Evolutionary conservation across 2,113 vertebrate species (phyloP).

Genomic region (Sarotherodon lohbergeri): DNA sequence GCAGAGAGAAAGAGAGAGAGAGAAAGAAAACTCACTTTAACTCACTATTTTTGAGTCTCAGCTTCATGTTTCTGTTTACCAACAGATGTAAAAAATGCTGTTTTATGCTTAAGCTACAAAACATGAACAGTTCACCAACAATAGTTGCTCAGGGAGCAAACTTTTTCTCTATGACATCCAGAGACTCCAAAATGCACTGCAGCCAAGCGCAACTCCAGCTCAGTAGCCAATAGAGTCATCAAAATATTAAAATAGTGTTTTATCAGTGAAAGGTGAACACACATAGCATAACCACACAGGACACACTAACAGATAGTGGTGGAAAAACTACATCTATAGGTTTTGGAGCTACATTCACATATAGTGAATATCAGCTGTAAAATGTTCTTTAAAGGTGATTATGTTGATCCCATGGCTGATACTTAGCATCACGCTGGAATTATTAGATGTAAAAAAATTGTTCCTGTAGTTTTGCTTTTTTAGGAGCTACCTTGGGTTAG

Average conservation of each 20-base stretch:
- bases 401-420: not conserved
- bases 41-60: not conserved
- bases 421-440: not conserved
- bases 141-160: not conserved
- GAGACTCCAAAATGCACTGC: not conserved
- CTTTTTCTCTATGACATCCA: not conserved
- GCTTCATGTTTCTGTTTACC: not conserved
- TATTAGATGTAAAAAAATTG: not conserved
- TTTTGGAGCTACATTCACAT: not conserved
- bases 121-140: not conserved
- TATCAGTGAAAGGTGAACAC: not conserved
- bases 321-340: not conserved
- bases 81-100: not conserved
- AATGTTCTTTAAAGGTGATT: not conserved
- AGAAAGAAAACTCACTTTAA: not conserved
- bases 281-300: not conserved
- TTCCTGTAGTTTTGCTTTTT: fast-evolving
- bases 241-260: not conserved
- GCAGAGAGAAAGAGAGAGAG: not conserved
- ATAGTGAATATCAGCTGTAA: not conserved
- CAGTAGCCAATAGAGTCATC: not conserved
- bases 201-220: not conserved
- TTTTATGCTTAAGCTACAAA: not conserved
- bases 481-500: not conserved
- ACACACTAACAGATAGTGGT: not conserved